Evolutionary conservation across 2,888 invertebrate genomes (phyloP).

Genomic region (Cerastoderma edule): DNA sequence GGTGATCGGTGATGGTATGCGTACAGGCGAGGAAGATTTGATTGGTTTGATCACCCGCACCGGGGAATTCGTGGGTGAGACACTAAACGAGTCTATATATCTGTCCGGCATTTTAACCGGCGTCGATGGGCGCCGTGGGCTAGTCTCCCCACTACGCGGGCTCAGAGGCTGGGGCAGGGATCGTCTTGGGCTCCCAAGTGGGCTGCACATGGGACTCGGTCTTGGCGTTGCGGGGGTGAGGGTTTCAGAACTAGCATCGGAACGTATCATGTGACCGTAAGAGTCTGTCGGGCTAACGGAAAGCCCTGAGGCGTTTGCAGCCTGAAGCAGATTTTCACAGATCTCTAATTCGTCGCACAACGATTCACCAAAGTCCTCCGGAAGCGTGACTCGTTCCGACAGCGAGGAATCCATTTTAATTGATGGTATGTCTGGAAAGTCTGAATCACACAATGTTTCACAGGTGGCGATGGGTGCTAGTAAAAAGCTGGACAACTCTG

Average conservation of each 20-base stretch:
- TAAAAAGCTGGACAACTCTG: conserved; percentile 69
- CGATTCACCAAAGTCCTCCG: conserved; percentile 72
- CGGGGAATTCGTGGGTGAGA: conserved; percentile 78
- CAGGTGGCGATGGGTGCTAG: conserved; percentile 83
- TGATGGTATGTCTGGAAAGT: conserved; percentile 68
- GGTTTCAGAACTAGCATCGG: conserved; percentile 80
- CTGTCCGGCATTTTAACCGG: conserved; percentile 71
- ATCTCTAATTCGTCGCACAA: conserved; percentile 70
- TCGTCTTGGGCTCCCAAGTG: conserved; percentile 74
- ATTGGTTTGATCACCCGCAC: conserved; percentile 69
- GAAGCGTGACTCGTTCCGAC: conserved; percentile 66
- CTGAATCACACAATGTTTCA: conserved; percentile 81
- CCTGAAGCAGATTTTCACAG: conserved; percentile 62
- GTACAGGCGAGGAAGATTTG: conserved; percentile 68
- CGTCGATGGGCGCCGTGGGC: conserved; percentile 72
- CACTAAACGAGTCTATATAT: conserved; percentile 63
- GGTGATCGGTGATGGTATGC: conserved; percentile 71
- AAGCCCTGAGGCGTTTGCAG: conserved; percentile 48
- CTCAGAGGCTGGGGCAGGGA: conserved; percentile 65
- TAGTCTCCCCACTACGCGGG: conserved; percentile 66
- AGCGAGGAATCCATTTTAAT: conserved; percentile 72
- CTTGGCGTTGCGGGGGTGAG: conserved; percentile 79
- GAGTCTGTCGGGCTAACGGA: conserved; percentile 74
- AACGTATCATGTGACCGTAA: conserved; percentile 65
- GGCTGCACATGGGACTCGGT: conserved; percentile 79